These are phyloP conservation scores for Lepidostoma basale DNA, from an alignment of 1,140 invertebrate species.

Conservation along the genomic window DNA sequence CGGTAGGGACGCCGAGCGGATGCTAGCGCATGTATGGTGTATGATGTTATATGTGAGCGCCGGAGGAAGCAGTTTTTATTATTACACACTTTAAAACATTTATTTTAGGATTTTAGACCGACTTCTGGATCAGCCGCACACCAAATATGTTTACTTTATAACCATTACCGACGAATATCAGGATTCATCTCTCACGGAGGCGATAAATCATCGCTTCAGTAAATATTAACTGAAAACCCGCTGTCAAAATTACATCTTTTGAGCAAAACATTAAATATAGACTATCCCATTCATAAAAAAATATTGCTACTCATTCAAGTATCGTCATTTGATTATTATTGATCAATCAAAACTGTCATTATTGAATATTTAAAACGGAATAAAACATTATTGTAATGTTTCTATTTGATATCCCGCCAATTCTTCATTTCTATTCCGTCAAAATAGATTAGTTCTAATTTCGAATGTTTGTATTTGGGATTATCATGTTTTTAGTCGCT, in stretches of 20 bases:
- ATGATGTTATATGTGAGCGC: too few species aligned
- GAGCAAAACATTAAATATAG: too few species aligned
- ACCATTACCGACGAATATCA: constrained; percentile 7
- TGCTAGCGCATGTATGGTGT: neutral
- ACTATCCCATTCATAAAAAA: neutral
- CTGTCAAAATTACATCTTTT: neutral
- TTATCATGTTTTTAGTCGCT: too few species aligned
- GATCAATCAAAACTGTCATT: too few species aligned
- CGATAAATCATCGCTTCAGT: neutral
- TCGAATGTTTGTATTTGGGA: too few species aligned
- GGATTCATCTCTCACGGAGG: neutral
- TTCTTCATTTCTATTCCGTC: too few species aligned
- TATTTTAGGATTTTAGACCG: constrained; percentile 35
- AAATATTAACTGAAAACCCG: neutral
- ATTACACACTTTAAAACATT: constrained; percentile 31
- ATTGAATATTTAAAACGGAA: too few species aligned
- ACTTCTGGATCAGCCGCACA: constrained; percentile 22
- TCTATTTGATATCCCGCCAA: too few species aligned
- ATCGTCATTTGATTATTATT: too few species aligned
- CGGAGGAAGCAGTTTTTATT: constrained; percentile 36
- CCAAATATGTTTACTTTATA: constrained; percentile 25
- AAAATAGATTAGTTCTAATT: too few species aligned
- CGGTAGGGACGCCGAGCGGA: constrained; percentile 1
- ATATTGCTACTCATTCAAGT: too few species aligned
- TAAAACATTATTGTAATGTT: too few species aligned